Evolutionary conservation across 2,113 vertebrate genomes (phyloP).

Genomic region (Salvator merianae): DNA sequence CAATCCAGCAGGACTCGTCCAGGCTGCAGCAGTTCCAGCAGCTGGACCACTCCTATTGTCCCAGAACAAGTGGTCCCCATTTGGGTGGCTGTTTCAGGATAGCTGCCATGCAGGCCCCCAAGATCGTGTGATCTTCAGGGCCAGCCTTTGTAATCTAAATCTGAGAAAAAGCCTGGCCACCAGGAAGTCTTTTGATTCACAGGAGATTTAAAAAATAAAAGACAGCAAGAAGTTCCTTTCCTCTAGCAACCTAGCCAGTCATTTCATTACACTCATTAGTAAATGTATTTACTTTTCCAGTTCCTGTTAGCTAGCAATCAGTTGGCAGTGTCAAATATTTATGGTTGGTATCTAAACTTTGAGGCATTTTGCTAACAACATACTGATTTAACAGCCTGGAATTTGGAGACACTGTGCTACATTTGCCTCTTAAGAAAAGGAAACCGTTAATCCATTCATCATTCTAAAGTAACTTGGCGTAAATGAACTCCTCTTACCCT

Average conservation of each 20-base stretch:
- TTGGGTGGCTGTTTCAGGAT: too few relatives aligned
- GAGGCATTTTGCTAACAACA: neutral
- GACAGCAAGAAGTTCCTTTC: neutral
- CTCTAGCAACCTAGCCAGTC: neutral
- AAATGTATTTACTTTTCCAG: neutral
- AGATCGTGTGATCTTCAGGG: too few relatives aligned
- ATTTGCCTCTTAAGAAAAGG: neutral
- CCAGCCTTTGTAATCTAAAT: too few relatives aligned
- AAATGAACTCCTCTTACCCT: neutral
- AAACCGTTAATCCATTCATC: slow-evolving; percentile 12
- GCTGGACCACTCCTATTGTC: too few relatives aligned
- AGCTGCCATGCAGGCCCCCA: too few relatives aligned
- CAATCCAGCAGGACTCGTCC: too few relatives aligned
- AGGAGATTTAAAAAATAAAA: neutral
- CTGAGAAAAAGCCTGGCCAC: rapidly evolving
- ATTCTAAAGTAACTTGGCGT: neutral
- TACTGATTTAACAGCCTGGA: neutral
- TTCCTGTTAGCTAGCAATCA: neutral
- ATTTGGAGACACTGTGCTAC: neutral
- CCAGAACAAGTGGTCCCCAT: too few relatives aligned
- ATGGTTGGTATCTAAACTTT: rapidly evolving
- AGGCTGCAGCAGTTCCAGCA: too few relatives aligned
- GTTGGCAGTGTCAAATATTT: neutral
- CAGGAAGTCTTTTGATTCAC: neutral
- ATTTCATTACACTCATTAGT: neutral